Conservation (phyloP, 2,888 invertebrate genomes). For the Papilio demoleus region DNA sequence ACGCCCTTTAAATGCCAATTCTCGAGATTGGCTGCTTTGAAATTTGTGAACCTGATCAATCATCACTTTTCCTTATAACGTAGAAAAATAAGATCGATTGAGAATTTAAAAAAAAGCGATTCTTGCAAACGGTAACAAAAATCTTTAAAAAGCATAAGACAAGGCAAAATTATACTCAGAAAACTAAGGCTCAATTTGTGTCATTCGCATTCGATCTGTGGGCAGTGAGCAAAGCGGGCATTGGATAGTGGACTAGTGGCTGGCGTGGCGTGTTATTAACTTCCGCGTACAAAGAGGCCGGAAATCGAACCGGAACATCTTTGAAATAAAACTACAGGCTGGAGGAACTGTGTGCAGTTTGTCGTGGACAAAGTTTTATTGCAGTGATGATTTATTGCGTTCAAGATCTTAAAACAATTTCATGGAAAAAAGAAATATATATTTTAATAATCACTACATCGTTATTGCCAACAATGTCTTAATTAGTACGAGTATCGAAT, state of each 20-base stretch:
- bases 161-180: neutral
- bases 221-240: conserved; percentile 35
- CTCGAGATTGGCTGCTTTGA: too few relatives aligned
- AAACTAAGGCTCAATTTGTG: conserved; percentile 43
- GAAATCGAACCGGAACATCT: conserved; percentile 61
- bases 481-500: neutral
- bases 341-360: neutral
- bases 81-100: neutral
- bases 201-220: conserved; percentile 41
- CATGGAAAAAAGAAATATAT: neutral
- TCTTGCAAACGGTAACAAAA: neutral
- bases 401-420: too few relatives aligned
- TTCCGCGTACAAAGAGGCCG: conserved; percentile 63
- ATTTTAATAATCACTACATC: neutral
- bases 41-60: too few relatives aligned
- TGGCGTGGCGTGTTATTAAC: conserved; percentile 66
- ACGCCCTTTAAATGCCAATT: too few relatives aligned
- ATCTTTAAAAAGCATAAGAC: conserved; percentile 34
- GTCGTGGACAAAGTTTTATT: neutral
- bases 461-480: neutral
- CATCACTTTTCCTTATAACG: too few relatives aligned
- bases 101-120: neutral
- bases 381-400: too few relatives aligned
- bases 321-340: conserved; percentile 4
- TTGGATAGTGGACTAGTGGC: conserved; percentile 38